phyloP scores from a whole-genome alignment of 2,888 invertebrate genomes.

The Craniophora ligustri region DNA sequence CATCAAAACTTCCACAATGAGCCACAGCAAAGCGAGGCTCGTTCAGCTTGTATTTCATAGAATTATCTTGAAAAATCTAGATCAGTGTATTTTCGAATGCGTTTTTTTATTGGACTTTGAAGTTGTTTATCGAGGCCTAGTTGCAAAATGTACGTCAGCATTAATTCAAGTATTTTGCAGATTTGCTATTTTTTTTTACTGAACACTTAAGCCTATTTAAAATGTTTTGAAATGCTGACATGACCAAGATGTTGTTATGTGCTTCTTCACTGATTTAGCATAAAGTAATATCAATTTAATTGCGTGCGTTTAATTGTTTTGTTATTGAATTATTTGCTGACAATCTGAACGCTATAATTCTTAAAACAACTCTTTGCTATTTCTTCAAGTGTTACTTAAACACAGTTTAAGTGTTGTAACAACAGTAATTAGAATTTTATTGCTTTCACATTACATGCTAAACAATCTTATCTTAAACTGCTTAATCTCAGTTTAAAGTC shows the following conservation, averaged over 20 bases:
- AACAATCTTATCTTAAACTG: neutral
- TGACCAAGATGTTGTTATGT: slow-evolving; percentile 7
- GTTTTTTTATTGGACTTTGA: slow-evolving; percentile 6
- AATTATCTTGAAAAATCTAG: slow-evolving; percentile 16
- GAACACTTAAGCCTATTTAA: slow-evolving; percentile 5
- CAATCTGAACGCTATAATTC: neutral
- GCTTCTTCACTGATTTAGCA: neutral
- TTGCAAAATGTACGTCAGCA: slow-evolving; percentile 1
- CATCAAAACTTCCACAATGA: too few species aligned
- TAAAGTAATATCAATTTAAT: neutral
- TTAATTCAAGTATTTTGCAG: slow-evolving; percentile 4
- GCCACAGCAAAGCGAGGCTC: too few species aligned
- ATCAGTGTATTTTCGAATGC: slow-evolving; percentile 4
- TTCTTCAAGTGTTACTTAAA: neutral
- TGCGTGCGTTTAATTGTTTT: slow-evolving; percentile 4
- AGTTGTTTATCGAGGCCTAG: slow-evolving; percentile 2
- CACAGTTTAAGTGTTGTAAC: neutral
- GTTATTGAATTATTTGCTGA: slow-evolving; percentile 18
- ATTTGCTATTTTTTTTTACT: neutral
- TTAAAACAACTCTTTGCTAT: neutral
- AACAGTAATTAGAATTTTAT: neutral
- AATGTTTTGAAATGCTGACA: slow-evolving; percentile 22
- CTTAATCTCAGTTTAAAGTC: slow-evolving; percentile 8
- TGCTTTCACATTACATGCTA: neutral
- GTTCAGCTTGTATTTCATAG: too few species aligned